These are phyloP conservation scores for Hydrotaea diabolus DNA, from an alignment of 2,888 invertebrate genomes.

Conservation along the genomic window DNA sequence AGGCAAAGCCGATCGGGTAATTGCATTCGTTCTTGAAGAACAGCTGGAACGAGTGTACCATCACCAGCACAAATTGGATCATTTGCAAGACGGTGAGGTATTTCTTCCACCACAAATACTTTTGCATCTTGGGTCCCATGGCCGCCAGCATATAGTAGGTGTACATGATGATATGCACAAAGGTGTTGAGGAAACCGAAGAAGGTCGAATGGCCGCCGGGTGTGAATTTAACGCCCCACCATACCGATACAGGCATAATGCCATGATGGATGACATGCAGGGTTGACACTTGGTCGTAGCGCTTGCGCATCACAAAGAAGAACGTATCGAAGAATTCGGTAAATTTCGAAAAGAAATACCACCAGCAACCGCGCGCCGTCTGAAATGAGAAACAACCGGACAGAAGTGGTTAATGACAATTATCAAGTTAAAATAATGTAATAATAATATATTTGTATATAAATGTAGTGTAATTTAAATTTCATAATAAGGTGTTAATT, in stretches of 20 bases:
- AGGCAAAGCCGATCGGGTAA: slow-evolving; percentile 93
- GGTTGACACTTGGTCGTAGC: slow-evolving; percentile 93
- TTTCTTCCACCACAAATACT: slow-evolving; percentile 97
- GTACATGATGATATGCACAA: slow-evolving; percentile 98
- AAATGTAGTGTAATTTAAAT: too few relatives aligned
- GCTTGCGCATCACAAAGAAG: slow-evolving; percentile 96
- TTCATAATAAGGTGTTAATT: too few relatives aligned
- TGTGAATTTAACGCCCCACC: slow-evolving; percentile 94
- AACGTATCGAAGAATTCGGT: slow-evolving; percentile 96
- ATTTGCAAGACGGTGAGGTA: slow-evolving; percentile 95
- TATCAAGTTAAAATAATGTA: too few relatives aligned
- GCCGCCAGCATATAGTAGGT: slow-evolving; percentile 94
- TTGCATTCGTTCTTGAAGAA: slow-evolving; percentile 91
- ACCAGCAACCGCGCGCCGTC: slow-evolving; percentile 94
- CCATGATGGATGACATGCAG: slow-evolving; percentile 97
- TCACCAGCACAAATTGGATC: slow-evolving; percentile 94
- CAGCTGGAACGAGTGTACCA: slow-evolving; percentile 94
- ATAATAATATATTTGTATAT: too few relatives aligned
- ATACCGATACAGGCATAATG: slow-evolving; percentile 96
- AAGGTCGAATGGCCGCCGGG: slow-evolving; percentile 96
- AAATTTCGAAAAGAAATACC: slow-evolving; percentile 97
- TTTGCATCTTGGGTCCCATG: slow-evolving; percentile 91
- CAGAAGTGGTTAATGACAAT: too few relatives aligned
- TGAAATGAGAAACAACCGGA: slow-evolving; percentile 77
- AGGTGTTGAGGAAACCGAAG: slow-evolving; percentile 95